Base-by-base conservation (phyloP, 1,140 invertebrate genomes). In the Zelostemma sp. region DNA sequence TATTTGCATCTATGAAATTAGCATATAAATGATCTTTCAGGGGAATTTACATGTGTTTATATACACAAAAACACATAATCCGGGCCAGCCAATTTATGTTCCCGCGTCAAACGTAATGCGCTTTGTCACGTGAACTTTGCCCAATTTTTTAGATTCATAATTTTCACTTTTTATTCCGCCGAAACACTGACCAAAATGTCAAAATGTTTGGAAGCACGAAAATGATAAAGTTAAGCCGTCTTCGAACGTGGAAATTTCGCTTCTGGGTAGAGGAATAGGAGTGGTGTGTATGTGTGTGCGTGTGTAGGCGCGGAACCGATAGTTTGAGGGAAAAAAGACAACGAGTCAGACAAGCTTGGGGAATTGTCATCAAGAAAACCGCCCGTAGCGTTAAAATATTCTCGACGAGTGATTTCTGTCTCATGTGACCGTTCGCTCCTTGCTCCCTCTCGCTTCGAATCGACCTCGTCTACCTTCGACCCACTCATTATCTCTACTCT, bases 351-450 rank as follows among this genome's bases (percentile, higher is more conserved):
- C 58, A 71, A 67, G 62, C 51, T 60, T 55, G 64, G 66, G 63
- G 69, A 78, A 78, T 79, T 75, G 75, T 80, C 74, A 76, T 79
- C 74, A 66, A 76, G 75, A 49, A 72, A 78, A 73, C 76, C 70
- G 68, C 72, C 66, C n/a, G 70, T 46, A 66, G 78, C 75, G 71
- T 50, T 79, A 74, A 80, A 79, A 79, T 76, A 74, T 80, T 76
- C 73, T 66, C 61, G 49, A 21, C 68, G 72, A 68, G 72, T 78
- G 73, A 77, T 77, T 80, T 75, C 68, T 74, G 17, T 43, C 33
- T 56, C 57, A 65, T 60, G 66, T 55, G 47, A 41, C 58, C 49
- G 49, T 43, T 62, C 55, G 49, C 41, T 41, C 11, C 11, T 11
- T 11, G 35, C 11, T 40, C 14, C 14, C 35, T 40, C n/a, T 4